Conservation (phyloP, 2,888 invertebrate species). For the Agriotes lineatus region DNA sequence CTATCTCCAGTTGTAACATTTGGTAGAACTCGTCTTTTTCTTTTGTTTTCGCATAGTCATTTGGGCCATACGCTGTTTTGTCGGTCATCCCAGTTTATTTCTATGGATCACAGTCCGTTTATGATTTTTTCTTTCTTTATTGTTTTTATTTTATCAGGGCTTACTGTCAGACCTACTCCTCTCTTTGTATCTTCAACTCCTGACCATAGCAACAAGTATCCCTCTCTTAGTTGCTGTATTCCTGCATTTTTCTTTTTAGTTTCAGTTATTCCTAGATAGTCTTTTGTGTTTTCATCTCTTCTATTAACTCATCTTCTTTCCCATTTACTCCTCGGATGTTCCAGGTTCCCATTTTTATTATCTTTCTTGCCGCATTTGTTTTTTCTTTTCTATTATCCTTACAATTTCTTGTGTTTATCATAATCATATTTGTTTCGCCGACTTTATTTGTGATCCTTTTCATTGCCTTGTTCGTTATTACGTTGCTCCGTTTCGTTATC, state of each 20-base stretch:
- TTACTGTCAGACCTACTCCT: conserved; percentile 4
- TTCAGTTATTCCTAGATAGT: background rate
- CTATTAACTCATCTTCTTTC: background rate
- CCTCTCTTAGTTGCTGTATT: conserved; percentile 7
- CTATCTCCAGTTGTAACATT: background rate
- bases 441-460: background rate
- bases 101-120: too few species aligned
- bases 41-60: too few species aligned
- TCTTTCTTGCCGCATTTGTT: background rate
- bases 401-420: background rate
- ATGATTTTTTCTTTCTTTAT: background rate
- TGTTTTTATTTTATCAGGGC: conserved; percentile 3
- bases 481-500: background rate
- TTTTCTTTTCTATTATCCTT: background rate
- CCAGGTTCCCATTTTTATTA: background rate
- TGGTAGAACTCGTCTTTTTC: too few species aligned
- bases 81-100: background rate
- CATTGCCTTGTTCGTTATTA: background rate
- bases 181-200: conserved; percentile 5
- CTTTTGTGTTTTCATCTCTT: conserved; percentile 11
- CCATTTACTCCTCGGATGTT: background rate
- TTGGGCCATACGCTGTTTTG: too few species aligned
- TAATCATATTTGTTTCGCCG: background rate
- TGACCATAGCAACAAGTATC: background rate
- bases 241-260: conserved; percentile 10